Evolutionary conservation across 2,797 vertebrate genomes (phyloP), one percentile per base, ranked within the genome.

Genomic region (Gymnoscopelus microlampas): DNA sequence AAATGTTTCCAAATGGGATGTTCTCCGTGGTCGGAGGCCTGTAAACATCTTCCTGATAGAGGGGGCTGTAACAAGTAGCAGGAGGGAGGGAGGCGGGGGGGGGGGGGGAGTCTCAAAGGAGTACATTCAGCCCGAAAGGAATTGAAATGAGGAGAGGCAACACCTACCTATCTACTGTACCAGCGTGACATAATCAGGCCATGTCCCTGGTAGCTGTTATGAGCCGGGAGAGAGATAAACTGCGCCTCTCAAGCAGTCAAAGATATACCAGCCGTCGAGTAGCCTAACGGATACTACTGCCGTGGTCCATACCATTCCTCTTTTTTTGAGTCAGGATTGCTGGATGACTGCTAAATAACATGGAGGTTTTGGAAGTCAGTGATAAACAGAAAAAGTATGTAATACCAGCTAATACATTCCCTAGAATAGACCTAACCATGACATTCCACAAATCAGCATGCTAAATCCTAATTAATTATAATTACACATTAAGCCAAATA

Each of bases 391-490:
- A 8, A 50, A 29, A 63, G 29, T 47, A 19, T 19, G 19, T 24
- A 80, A 73, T 55, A 32, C 6, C 3, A 26, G 7, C 24, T 58
- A 63, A 79, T 84, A 14, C 57, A 57, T 51, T 58, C 53, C 47
- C 55, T 5, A 35, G 32, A 35, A 35, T 35, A 35, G 32, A 35
- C 32, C 32, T 11, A 51, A 1, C 35, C 4, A 3, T 68, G 61
- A 76, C 57, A 67, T 77, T 66, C 73, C 58, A 63, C 59, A 72
- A 75, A 83, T 72, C 2, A 3, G 53, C 68, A 56, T 57, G 59
- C n/a, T 5, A 68, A 81, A 80, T 82, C 29, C 29, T 68, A 82
- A 80, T 78, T 7, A 73, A 78, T 78, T 59, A 24, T 5, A 73
- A 78, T 78, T 59, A 19, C n/a, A 68, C 24, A 15, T 81, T 56